Evolutionary conservation across 2,113 vertebrate species (phyloP).

Genomic region (Sinocyclocheilus rhinocerous): DNA sequence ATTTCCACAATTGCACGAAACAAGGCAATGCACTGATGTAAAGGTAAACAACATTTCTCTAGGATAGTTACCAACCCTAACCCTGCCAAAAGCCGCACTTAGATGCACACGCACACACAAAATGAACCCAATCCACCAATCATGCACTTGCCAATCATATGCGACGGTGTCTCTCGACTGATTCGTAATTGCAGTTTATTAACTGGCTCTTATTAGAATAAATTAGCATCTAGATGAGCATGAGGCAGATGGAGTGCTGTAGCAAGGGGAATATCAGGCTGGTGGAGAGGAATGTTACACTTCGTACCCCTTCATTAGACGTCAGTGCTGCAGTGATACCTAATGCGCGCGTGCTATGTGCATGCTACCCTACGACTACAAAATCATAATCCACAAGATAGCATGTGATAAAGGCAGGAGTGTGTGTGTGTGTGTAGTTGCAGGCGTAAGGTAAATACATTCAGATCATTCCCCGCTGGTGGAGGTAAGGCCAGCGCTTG

Average conservation of each 20-base stretch:
- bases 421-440: constrained; percentile 23
- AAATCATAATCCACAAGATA: constrained; percentile 18
- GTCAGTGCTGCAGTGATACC: background rate
- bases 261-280: constrained; percentile 66
- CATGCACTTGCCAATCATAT: constrained; percentile 57
- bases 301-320: constrained; percentile 34
- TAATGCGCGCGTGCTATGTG: background rate
- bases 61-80: background rate
- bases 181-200: constrained; percentile 86
- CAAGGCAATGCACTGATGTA: background rate
- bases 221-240: constrained; percentile 85
- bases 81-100: constrained; percentile 10
- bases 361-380: background rate
- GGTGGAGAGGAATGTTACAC: constrained; percentile 54
- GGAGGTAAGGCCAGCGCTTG: constrained; percentile 53
- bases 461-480: constrained; percentile 61
- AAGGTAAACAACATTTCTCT: background rate
- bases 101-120: background rate
- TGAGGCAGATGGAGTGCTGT: constrained; percentile 76
- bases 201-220: constrained; percentile 84
- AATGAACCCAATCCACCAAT: constrained; percentile 21
- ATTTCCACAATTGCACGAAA: constrained; percentile 11
- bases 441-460: constrained; percentile 46
- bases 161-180: constrained; percentile 69
- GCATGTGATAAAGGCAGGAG: background rate